Evolutionary conservation across 2,113 vertebrate species (phyloP).

Genomic region (Meriones unguiculatus): DNA sequence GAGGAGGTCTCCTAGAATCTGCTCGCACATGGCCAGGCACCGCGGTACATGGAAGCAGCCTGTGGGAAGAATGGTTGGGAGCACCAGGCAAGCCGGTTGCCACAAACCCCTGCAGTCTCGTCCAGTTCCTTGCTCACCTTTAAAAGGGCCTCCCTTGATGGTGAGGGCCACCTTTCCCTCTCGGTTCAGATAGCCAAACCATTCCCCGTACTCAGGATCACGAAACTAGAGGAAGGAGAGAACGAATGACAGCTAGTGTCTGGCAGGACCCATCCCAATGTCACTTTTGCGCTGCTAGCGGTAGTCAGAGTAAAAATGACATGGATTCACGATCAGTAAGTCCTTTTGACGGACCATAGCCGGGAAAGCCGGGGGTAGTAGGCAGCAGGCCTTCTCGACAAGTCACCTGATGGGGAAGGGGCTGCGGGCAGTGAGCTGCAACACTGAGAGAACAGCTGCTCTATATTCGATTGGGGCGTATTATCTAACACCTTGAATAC

Average conservation of each 20-base stretch:
- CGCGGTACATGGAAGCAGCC: conserved; percentile 91
- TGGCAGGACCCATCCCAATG: background rate
- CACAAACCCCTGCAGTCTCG: background rate
- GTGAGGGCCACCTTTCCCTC: conserved; percentile 91
- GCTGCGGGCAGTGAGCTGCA: background rate
- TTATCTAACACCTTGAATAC: background rate
- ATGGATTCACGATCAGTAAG: background rate
- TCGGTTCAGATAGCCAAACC: conserved; percentile 93
- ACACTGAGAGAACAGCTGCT: background rate
- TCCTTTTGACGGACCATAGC: background rate
- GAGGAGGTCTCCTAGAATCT: conserved; percentile 85
- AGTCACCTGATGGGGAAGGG: background rate
- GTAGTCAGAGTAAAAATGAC: background rate
- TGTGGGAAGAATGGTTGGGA: conserved; percentile 41
- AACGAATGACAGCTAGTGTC: conserved; percentile 55
- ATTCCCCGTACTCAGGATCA: conserved; percentile 89
- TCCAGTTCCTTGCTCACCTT: conserved; percentile 87
- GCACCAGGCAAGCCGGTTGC: background rate
- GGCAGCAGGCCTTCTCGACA: background rate
- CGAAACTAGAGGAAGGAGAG: conserved; percentile 88
- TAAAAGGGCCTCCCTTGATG: conserved; percentile 95
- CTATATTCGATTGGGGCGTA: background rate
- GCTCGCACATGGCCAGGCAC: conserved; percentile 90
- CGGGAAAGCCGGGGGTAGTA: background rate
- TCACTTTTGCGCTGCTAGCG: background rate